Percentiles rank a stretch among this genome's conserved stretches.
Conservation (phyloP, 2,797 vertebrate species). For the Petrocephalus schoutedeni region DNA sequence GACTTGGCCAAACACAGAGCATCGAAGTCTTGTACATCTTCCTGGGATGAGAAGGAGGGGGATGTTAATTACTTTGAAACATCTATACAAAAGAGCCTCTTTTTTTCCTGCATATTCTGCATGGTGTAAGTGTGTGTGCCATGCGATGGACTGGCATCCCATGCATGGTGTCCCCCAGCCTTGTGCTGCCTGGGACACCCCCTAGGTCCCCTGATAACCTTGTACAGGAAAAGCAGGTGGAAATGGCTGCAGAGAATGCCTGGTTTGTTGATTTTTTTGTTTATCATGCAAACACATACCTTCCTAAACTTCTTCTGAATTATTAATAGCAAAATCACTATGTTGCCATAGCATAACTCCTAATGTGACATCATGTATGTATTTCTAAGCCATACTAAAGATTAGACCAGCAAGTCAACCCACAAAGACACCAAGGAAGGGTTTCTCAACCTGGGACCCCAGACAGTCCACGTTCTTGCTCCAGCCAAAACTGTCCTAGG, state of each 20-base stretch:
- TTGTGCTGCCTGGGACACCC: neutral
- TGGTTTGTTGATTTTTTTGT: neutral
- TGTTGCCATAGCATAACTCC: neutral
- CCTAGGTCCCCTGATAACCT: neutral
- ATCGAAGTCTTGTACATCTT: slow-evolving; percentile 89
- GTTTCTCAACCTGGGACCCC: neutral
- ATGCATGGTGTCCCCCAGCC: neutral
- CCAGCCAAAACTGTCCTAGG: neutral
- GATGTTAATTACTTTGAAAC: neutral
- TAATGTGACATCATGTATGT: neutral
- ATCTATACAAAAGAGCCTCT: neutral
- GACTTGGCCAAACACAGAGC: slow-evolving; percentile 92
- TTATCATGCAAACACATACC: neutral
- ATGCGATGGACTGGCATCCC: neutral
- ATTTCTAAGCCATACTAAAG: neutral
- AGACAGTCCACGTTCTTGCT: neutral
- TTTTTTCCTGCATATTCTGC: neutral
- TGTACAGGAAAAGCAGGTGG: neutral
- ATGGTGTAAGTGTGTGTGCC: neutral
- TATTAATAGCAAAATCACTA: neutral
- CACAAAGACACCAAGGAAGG: neutral
- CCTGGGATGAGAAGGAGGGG: slow-evolving; percentile 54
- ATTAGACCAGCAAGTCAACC: neutral
- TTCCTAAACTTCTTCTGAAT: neutral
- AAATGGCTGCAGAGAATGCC: neutral